Base-by-base conservation (phyloP, 35 echinoderm and acorn worm species). In the Acanthaster planci region DNA sequence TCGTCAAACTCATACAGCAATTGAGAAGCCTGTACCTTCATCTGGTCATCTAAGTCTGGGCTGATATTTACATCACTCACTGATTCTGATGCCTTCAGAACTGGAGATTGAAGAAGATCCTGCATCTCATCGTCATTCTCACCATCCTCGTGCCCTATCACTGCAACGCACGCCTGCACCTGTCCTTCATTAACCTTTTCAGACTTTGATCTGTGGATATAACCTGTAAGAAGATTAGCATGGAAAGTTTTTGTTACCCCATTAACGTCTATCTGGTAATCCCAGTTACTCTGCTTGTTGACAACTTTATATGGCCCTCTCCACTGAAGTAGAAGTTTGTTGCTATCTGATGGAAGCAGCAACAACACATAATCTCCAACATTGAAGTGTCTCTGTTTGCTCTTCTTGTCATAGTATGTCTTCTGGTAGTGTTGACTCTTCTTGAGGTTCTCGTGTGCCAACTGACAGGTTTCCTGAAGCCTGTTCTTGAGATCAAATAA, bases 251-350 rank as follows among this genome's bases (percentile, higher is more conserved):
- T 88, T 0, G 18, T 19, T 5, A 26, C 59, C 10, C 50, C 77
- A 39, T 58, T 29, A 50, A 81, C 5, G 37, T 88, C 77, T 18
- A 88, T 8, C 12, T 39, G 83, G 40, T 88, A 81, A 31, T 88
- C 86, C 5, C 37, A 81, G 16, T 51, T 21, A 51, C 76, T 38
- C 7, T 82, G 32, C 55, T 81, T 77, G 14, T 51, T 0, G 40
- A 81, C 52, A 79, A 87, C 75, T 3, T 21, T n/a, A 81, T 87
- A 92, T 29, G 83, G 76, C 2, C 90, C 90, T 58, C 82, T 86
- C 90, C 90, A 92, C 68, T 81, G 90, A 32, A 92, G 52, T 0
- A 87, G 55, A 15, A 92, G 44, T 50, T 92, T 86, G 34, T 87
- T 92, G 1, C 55, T 35, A 30, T 92, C 78, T 0, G 90, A 79